A percentile compares a stretch with the other conserved stretches of the same genome.
Conservation (phyloP, 2,888 invertebrate genomes). For the Pollenia griseotomentosa region DNA sequence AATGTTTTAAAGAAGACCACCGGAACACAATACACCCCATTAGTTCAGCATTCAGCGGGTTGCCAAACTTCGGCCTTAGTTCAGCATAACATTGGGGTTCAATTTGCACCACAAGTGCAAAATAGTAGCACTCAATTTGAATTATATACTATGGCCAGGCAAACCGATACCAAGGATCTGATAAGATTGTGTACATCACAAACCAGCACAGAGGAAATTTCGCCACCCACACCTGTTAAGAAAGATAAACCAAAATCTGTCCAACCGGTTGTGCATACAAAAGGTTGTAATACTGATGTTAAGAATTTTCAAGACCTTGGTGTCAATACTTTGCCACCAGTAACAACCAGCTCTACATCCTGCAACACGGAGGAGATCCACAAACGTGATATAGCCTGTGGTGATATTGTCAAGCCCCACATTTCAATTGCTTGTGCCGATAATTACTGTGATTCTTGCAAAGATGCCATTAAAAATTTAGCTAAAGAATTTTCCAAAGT, state of each 20-base stretch:
- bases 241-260: conserved; percentile 52
- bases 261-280: conserved; percentile 75
- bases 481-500: conserved; percentile 84
- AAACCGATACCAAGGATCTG: conserved; percentile 84
- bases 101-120: conserved; percentile 77
- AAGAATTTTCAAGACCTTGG: conserved; percentile 75
- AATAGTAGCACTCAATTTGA: conserved; percentile 78
- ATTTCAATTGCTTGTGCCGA: conserved; percentile 85
- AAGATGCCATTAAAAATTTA: conserved; percentile 85
- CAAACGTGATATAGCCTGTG: conserved; percentile 85
- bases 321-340: conserved; percentile 77
- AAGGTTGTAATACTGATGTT: conserved; percentile 78
- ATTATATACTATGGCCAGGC: conserved; percentile 77
- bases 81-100: conserved; percentile 78
- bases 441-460: conserved; percentile 87
- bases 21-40: conserved; percentile 79
- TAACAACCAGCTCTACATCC: conserved; percentile 77
- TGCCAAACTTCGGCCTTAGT: conserved; percentile 79
- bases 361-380: conserved; percentile 82
- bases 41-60: conserved; percentile 76
- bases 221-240: conserved; percentile 75
- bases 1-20: conserved; percentile 82
- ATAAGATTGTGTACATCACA: conserved; percentile 77
- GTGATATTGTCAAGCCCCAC: conserved; percentile 85
- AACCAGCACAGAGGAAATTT: conserved; percentile 79